Percentiles rank a stretch among this genome's conserved stretches.
Evolutionary conservation across 92 coral and sea anemone species (phyloP).

Genomic region (Metridium senile): DNA sequence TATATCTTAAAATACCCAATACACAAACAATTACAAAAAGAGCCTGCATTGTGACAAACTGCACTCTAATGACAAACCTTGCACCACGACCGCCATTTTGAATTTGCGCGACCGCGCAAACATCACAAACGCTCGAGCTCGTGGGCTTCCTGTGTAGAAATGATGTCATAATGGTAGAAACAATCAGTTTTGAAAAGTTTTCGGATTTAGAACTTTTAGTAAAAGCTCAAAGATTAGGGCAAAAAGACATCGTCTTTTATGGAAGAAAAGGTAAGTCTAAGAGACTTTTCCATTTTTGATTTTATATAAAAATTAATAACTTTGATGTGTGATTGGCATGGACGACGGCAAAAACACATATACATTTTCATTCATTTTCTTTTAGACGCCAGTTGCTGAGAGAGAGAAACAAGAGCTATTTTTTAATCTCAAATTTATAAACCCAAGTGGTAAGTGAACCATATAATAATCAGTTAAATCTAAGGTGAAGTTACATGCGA

Average conservation of each 20-base stretch:
- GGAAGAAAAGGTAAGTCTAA: neutral
- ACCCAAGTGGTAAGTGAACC: neutral
- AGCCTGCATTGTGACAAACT: neutral
- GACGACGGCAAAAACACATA: no score
- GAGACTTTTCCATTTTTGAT: no score
- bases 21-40: neutral
- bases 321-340: no score
- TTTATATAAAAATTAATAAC: no score
- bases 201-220: neutral
- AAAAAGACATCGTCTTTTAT: no score
- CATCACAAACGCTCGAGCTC: neutral
- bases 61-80: constrained; percentile 37
- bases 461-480: no score
- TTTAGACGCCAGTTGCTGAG: neutral
- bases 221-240: neutral
- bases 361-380: neutral
- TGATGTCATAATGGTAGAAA: neutral
- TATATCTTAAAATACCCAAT: constrained; percentile 14
- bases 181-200: neutral
- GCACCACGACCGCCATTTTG: constrained; percentile 54
- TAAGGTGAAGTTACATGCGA: no score
- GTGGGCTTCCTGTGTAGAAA: constrained; percentile 3
- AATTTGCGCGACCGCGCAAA: neutral
- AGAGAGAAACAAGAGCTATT: neutral
- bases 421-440: neutral